A percentile compares a stretch with the other conserved stretches of the same genome.
Evolutionary conservation across 2,797 vertebrate species (phyloP).

Genomic region (Poecilia picta): DNA sequence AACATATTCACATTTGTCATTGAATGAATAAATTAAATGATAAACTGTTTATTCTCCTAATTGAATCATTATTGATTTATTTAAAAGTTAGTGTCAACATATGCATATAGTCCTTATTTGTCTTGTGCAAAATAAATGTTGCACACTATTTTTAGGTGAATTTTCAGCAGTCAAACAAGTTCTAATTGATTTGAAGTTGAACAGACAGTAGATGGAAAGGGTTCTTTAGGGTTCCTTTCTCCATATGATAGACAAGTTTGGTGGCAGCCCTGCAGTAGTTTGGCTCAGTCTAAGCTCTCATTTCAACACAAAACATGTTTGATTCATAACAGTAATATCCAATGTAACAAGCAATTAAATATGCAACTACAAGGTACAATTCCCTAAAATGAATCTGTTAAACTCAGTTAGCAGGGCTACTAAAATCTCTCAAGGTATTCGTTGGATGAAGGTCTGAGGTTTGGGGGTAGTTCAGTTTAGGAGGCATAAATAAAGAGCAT

Average conservation of each 20-base stretch:
- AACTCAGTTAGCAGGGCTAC: background rate
- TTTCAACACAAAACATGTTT: background rate
- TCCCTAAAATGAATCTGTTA: background rate
- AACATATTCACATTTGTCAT: background rate
- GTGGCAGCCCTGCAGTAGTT: background rate
- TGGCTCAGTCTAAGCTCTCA: background rate
- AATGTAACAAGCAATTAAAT: background rate
- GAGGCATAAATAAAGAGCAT: background rate
- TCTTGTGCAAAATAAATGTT: background rate
- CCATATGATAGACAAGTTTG: background rate
- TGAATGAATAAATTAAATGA: background rate
- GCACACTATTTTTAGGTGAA: background rate
- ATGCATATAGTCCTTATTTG: background rate
- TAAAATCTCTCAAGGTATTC: background rate
- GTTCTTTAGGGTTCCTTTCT: background rate
- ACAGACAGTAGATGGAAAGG: background rate
- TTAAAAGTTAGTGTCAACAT: background rate
- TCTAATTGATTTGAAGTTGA: background rate
- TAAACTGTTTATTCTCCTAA: background rate
- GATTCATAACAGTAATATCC: background rate
- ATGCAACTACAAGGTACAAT: background rate
- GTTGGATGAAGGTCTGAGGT: background rate
- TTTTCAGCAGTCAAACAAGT: background rate
- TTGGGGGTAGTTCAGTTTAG: background rate
- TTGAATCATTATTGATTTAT: background rate